Base-by-base conservation (phyloP, 35 echinoderm and acorn worm genomes). In the Hemicentrotus pulcherrimus region DNA sequence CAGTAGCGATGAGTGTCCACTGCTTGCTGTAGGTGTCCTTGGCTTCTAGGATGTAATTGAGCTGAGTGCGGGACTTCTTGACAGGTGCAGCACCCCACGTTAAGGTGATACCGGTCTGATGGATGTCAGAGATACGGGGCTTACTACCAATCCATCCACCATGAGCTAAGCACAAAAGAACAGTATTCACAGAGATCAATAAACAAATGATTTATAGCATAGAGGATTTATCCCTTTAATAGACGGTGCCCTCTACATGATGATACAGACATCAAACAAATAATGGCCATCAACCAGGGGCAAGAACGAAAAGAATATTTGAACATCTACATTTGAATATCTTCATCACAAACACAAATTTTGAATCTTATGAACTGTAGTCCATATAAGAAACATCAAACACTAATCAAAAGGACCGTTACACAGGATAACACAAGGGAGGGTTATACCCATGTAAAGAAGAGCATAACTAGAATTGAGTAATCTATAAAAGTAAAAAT, bases 11-110 rank as follows among this genome's bases (percentile, higher is more conserved):
- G 94, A 94, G 61, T 9, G 92, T 92, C 97, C 97, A 98, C 85
- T 98, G 95, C 70, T 95, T 95, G 28, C 91, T 92, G 94, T 89
- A 88, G 5, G 55, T 55, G 61, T 95, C 96, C 55, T 96, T 96
- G 30, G 96, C 97, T 70, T 98, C 97, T 8, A 98, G 95, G 93
- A 98, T 98, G 88, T 98, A 98, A 28, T 91, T 94, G 50, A 98
- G 94, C 15, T 91, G 48, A 31, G 70, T 92, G 48, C 92, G 71
- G 10, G 35, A 45, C 47, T 86, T 61, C 24, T 95, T 94, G 86
- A 61, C 58, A 8, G 96, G 86, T n/a, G 94, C 59, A 45, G 95
- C 47, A 41, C 96, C 88, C 96, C 97, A 96, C 3, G 97, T 95
- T 47, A 98, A 52, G 19, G 95, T 94, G 91, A 94, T 88, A 86